These are phyloP conservation scores for Apamea sordens DNA, from an alignment of 2,888 invertebrate genomes.

Conservation along the genomic window DNA sequence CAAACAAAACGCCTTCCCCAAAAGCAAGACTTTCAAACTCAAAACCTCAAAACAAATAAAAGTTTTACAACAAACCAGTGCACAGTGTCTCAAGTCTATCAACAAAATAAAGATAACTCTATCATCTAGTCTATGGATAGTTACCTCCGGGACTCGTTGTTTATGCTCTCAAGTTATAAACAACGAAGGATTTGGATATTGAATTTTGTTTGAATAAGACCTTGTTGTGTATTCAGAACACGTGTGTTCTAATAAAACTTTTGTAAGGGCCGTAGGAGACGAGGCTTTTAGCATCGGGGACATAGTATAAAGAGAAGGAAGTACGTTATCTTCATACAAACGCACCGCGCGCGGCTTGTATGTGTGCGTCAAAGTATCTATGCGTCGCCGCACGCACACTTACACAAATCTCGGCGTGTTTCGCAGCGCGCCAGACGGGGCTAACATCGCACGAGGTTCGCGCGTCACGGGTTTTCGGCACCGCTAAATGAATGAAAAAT, in stretches of 20 bases:
- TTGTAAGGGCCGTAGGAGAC: conserved; percentile 59
- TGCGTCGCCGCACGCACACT: too few relatives aligned
- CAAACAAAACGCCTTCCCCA: conserved; percentile 8
- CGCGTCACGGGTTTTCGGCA: too few relatives aligned
- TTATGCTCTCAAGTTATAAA: conserved; percentile 66
- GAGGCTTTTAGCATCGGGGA: background rate
- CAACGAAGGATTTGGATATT: conserved; percentile 65
- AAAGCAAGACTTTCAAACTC: conserved; percentile 23
- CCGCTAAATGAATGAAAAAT: too few relatives aligned
- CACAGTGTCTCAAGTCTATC: conserved; percentile 49
- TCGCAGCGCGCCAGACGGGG: too few relatives aligned
- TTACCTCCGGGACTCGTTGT: conserved; percentile 55
- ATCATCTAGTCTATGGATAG: conserved; percentile 47
- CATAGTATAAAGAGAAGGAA: too few relatives aligned
- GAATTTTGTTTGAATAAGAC: conserved; percentile 68
- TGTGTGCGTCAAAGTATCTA: too few relatives aligned
- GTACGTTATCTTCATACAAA: too few relatives aligned
- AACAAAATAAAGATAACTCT: conserved; percentile 41
- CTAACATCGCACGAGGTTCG: too few relatives aligned
- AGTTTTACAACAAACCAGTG: conserved; percentile 45
- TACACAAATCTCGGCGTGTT: too few relatives aligned
- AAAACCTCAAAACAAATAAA: conserved; percentile 37
- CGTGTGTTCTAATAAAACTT: conserved; percentile 75
- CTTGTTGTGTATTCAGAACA: conserved; percentile 72
- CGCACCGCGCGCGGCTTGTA: too few relatives aligned